Evolutionary conservation across 2,113 vertebrate genomes (phyloP), one percentile per base, ranked within the genome.

Genomic region (Paralichthys olivaceus): DNA sequence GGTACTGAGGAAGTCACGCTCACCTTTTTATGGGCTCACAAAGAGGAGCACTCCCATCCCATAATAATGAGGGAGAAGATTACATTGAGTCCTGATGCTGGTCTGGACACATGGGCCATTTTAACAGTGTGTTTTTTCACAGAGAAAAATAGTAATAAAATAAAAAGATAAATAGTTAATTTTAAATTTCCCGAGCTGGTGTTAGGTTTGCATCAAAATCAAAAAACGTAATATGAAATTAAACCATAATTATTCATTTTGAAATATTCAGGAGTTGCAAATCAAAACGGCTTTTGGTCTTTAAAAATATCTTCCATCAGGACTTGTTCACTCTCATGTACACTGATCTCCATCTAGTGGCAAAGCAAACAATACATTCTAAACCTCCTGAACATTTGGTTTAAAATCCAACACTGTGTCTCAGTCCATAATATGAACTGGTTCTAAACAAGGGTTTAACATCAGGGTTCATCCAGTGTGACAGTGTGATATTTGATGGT

Each of bases 1-100:
- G 72, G 71, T 78, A 77, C 90, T 83, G 83, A 90, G 80, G 77
- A 70, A 72, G 85, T 92, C 91, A 93, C 4, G 71, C 85, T 84
- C 53, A 0, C 5, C 20, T 80, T 83, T 93, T 94, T 92, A 93
- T 77, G 60, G 54, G 76, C 64, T 62, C 32, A 84, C 72, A 87
- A 86, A 86, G 23, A 82, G 32, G 72, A 69, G 47, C 47, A 67
- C 49, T 72, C 37, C 14, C 25, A 67, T 77, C 67, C 53, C n/a
- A 59, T 78, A 68, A 82, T 57, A 28, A 66, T 76, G 15, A 69
- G 53, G 45, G 37, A 53, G 51, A 63, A 61, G 49, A 51, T 59
- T 12, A 32, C 54, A 57, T 22, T 2, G 1, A 70, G 23, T 40
- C 6, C 15, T n/a, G 7, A 45, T 0, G 1, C 20, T 28, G 32